Evolutionary conservation across 2,888 invertebrate species (phyloP), one percentile per base, ranked within the genome.

Genomic region (Nemotelus nigrinus): DNA sequence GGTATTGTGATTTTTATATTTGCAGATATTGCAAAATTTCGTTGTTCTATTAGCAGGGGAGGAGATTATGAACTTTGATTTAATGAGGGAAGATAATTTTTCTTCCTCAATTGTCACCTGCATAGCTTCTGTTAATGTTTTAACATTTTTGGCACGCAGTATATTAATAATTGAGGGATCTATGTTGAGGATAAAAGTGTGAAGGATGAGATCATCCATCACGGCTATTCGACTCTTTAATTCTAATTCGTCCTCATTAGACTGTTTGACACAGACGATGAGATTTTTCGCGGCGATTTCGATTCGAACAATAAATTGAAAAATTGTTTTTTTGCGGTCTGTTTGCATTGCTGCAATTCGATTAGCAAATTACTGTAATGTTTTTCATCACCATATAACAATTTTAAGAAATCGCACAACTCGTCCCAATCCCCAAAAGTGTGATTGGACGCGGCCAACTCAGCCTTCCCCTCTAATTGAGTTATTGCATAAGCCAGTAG

Each of bases 161-260:
- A 78, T 74, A 50, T 55, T 63, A 47, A 74, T 78, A 41, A 78
- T 78, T 8, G 63, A 2, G 5, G 78, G 67, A 41, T 74, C 71
- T 25, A 72, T 10, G 57, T 78, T 78, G 5, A 78, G 25, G 3
- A 67, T 57, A 3, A 78, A 74, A 47, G 78, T 78, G 57, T 74
- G 78, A 2, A 78, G 67, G 25, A 71, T 68, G n/a, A 74, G 67
- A 41, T 78, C 74, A n/a, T 74, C 68, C 74, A 74, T 74, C 41
- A 74, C 55, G n/a, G 78, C 74, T n/a, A 78, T 47, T 8, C 74
- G 41, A 44, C 74, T 67, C 4, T 67, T 65, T 39, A 78, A 44
- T 43, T 74, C 78, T n/a, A 10, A 7, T 57, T 72, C 43, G 10
- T 74, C 45, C n/a, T 72, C 57, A 8, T 64, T 47, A 3, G 43